Evolutionary conservation across 1,140 invertebrate genomes (phyloP), one percentile per base, ranked within the genome.

Genomic region (Bombus breviceps): DNA sequence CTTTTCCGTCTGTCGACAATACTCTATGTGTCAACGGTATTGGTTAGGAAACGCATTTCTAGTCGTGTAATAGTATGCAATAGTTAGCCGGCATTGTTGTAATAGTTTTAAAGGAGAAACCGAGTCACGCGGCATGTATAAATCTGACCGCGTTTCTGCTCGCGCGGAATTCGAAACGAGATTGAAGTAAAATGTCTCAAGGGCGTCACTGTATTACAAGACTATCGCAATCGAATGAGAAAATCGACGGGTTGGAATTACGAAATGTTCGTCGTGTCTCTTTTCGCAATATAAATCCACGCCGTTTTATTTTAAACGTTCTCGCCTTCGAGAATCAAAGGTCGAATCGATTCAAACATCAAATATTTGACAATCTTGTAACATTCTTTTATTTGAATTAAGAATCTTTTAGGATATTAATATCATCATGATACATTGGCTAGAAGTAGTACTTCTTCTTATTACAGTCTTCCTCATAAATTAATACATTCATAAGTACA

Each of bases 11-110:
- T 39, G 25, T 71, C 34, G 78, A 18, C 62, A 62, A 32, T 32
- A 25, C 32, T 32, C 25, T 62, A n/a, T 39, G 3, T 78, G 59
- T 78, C 75, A 39, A 43, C 59, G 62, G n/a, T 34, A 34, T 25
- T 15, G n/a, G 15, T 64, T 78, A 64, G 59, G 64, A 64, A 78
- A 78, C 75, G 57, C 75, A 41, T 78, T 78, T 78, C 59, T 78
- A 77, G 3, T 39, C 15, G 37, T 62, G 34, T 37, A 64, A 62
- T 12, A 18, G 37, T 43, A 53, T 32, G n/a, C 41, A 79, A 68
- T 8, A 34, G 25, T 39, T 34, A n/a, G 22, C 37, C 32, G 18
- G 47, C 18, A 69, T 80, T 10, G 32, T 47, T 68, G 41, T 15
- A 34, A 80, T 25, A 43, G 13, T 68, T 69, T 28, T 64, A 53